A percentile compares a stretch with the other conserved stretches of the same genome.
Conservation (phyloP, 2,113 vertebrate species). For the Zosterops japonicus region DNA sequence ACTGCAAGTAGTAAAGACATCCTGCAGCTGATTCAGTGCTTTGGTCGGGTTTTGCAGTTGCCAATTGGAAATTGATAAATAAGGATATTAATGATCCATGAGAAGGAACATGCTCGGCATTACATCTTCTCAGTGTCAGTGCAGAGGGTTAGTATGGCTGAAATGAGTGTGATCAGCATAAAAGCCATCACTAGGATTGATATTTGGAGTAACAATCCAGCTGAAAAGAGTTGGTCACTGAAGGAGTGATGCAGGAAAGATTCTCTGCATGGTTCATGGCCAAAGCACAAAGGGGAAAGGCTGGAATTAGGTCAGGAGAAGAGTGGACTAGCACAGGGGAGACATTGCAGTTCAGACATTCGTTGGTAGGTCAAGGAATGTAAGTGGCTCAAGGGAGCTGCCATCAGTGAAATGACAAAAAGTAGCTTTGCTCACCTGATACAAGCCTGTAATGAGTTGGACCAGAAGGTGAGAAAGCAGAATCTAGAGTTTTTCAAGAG, state of each 20-base stretch:
- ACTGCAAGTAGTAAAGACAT: background rate
- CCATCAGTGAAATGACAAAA: constrained; percentile 1
- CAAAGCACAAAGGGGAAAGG: background rate
- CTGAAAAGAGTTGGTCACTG: background rate
- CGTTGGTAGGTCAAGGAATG: background rate
- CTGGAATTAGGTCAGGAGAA: background rate
- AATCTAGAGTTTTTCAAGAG: constrained; percentile 46
- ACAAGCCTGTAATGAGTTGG: background rate
- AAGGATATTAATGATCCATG: background rate
- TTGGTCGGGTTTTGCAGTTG: background rate
- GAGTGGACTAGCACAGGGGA: background rate
- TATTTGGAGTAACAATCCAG: background rate
- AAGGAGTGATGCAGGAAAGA: background rate
- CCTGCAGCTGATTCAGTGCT: background rate
- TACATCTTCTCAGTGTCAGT: background rate
- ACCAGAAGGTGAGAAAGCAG: constrained; percentile 27
- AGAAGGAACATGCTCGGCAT: accelerated
- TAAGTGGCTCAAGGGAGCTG: background rate
- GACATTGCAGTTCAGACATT: background rate
- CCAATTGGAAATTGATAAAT: background rate
- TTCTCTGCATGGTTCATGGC: background rate
- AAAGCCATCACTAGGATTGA: background rate
- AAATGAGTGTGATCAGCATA: background rate
- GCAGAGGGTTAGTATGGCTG: background rate
- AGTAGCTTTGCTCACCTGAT: constrained; percentile 28